phyloP scores from a whole-genome alignment of 2,888 invertebrate genomes.

The Thysanoteuthis rhombus region DNA sequence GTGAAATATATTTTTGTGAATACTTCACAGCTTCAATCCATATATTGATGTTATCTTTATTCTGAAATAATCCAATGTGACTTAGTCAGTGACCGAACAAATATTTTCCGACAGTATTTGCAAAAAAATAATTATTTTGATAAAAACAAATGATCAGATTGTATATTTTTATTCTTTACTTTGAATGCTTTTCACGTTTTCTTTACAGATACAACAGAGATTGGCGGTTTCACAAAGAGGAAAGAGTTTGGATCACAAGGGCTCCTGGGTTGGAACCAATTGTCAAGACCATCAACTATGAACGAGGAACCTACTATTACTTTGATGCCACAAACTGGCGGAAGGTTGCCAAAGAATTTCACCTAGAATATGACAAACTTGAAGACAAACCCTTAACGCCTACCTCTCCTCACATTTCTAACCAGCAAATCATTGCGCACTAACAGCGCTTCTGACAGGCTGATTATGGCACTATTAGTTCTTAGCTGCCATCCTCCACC shows the following conservation, averaged over 20 bases:
- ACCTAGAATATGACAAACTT: slow-evolving; percentile 97
- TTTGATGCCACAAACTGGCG: slow-evolving; percentile 99
- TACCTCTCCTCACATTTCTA: slow-evolving; percentile 52
- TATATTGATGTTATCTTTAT: too few relatives aligned
- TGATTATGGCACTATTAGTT: slow-evolving; percentile 17
- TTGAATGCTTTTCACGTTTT: not conserved
- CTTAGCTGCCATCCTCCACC: slow-evolving; percentile 13
- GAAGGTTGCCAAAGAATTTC: slow-evolving; percentile 98
- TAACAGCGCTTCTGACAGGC: slow-evolving; percentile 28
- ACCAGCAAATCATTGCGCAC: slow-evolving; percentile 43
- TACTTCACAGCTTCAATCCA: too few relatives aligned
- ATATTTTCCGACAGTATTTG: too few relatives aligned
- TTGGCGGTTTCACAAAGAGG: slow-evolving; percentile 99
- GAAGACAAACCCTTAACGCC: slow-evolving; percentile 83
- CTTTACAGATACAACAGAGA: slow-evolving; percentile 89
- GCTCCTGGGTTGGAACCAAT: slow-evolving; percentile 93
- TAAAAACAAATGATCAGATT: not conserved
- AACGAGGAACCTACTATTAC: slow-evolving; percentile 98
- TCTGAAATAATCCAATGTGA: too few relatives aligned
- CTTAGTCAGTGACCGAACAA: too few relatives aligned
- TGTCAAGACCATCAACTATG: slow-evolving; percentile 95
- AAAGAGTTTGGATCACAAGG: slow-evolving; percentile 98
- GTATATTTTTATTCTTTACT: not conserved
- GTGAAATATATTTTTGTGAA: too few relatives aligned
- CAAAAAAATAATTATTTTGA: too few relatives aligned